Evolutionary conservation across 2,888 invertebrate species (phyloP).

Genomic region (Xylota sylvarum): DNA sequence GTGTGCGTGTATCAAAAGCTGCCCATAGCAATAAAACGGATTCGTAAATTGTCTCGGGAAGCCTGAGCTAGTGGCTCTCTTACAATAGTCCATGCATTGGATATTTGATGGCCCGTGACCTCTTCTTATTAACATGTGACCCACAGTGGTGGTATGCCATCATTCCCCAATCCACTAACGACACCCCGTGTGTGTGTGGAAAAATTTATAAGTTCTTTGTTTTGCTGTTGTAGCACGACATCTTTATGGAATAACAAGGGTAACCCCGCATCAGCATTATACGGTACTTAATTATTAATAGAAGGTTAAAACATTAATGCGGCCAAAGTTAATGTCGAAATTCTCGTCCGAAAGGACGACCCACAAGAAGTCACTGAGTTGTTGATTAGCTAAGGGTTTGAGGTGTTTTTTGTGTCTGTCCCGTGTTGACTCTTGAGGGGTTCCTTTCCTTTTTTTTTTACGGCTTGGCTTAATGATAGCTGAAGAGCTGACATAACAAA

Average conservation of each 20-base stretch:
- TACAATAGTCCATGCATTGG: conserved; percentile 52
- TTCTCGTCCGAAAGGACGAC: conserved; percentile 45
- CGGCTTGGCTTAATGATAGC: conserved; percentile 16
- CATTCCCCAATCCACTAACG: conserved; percentile 1
- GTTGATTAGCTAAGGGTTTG: conserved; percentile 68
- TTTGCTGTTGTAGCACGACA: conserved; percentile 64
- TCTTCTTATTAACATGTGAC: conserved; percentile 73
- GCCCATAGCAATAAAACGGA: conserved; percentile 68
- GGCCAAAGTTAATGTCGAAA: conserved; percentile 73
- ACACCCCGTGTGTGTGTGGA: conserved; percentile 45
- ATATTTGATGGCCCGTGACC: conserved; percentile 73
- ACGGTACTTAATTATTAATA: conserved; percentile 76
- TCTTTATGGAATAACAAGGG: conserved; percentile 44
- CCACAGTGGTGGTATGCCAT: conserved; percentile 22
- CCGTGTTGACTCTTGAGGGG: conserved; percentile 28
- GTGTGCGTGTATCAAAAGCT: conserved; percentile 64
- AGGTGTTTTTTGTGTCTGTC: conserved; percentile 48
- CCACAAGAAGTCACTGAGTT: conserved; percentile 61
- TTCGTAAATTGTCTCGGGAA: conserved; percentile 68
- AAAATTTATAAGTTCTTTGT: conserved; percentile 71
- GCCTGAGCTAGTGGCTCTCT: conserved; percentile 47
- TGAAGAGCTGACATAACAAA: conserved; percentile 45
- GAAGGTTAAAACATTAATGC: conserved; percentile 74
- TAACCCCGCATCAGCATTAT: conserved; percentile 37
- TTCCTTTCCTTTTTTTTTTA: conserved; percentile 30